Base-by-base conservation (phyloP, 2,113 vertebrate species). In the Channa argus region DNA sequence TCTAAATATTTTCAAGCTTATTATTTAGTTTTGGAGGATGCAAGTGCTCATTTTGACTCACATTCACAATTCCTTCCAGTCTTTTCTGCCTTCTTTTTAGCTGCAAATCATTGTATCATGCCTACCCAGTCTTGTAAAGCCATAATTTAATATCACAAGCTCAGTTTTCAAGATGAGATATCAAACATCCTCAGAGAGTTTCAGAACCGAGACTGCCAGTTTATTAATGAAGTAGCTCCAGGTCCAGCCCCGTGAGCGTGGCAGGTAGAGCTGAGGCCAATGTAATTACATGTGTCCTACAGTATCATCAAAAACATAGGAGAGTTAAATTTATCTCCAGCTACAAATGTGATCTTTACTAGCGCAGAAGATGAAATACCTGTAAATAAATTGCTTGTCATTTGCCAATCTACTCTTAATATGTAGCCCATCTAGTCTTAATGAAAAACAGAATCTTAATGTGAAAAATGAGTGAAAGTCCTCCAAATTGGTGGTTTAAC, bases 231-330 rank as follows among this genome's bases (percentile, higher is more conserved):
- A 73, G 65, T 6, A 2, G 61, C 50, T 68, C 15, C 53, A 4
- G 41, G 58, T 59, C 54, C 52, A 13, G 36, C 51, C 74, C 66
- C 4, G 44, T 56, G 71, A 37, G 56, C 65, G 43, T 52, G 36
- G 72, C 61, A 59, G 70, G 52, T 44, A 41, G 9, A 41, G 47
- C 53, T 3, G 4, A 37, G 75, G 62, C 49, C 49, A 34, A 38
- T 49, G 33, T 76, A 53, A 83, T 86, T 73, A 61, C 84, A 67
- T 36, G 44, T 47, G 64, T 70, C 67, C 15, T 3, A n/a, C 65
- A 45, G 66, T 37, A 14, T 45, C 55, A 3, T 0, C 45, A 36
- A 24, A 54, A 63, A 63, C 51, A 58, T 3, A 39, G 66, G 41
- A 33, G 46, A 38, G 60, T 79, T 68, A 61, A 54, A 75, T 75